A percentile compares a stretch with the other conserved stretches of the same genome.
These are phyloP conservation scores for Sebastes nivosus DNA, from an alignment of 2,797 vertebrate species.

Conservation along the genomic window DNA sequence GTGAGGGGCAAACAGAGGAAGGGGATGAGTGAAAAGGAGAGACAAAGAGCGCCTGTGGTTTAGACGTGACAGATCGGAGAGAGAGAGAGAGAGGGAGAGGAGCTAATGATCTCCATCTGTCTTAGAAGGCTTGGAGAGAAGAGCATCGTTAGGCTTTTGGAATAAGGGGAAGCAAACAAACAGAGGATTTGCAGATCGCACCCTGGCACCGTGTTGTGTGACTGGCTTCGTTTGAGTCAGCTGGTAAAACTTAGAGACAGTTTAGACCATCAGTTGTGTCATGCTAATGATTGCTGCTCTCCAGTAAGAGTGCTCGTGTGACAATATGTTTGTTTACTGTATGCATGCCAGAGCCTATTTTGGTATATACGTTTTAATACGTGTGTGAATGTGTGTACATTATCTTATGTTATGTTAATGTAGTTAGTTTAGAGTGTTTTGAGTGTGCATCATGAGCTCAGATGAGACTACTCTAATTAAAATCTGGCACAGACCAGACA, in stretches of 20 bases:
- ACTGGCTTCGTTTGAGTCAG: conserved; percentile 60
- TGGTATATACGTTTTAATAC: background rate
- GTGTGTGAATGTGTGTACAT: background rate
- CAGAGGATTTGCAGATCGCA: conserved; percentile 62
- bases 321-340: conserved; percentile 35
- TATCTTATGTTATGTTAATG: background rate
- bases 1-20: conserved; percentile 35
- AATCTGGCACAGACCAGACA: conserved; percentile 35
- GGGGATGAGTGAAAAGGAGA: conserved; percentile 40
- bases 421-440: background rate
- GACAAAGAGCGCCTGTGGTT: conserved; percentile 53
- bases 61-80: conserved; percentile 55
- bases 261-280: conserved; percentile 42
- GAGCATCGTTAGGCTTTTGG: conserved; percentile 67
- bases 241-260: conserved; percentile 48
- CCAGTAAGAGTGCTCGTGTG: conserved; percentile 27
- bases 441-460: conserved; percentile 22
- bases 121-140: conserved; percentile 62
- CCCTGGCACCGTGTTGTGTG: conserved; percentile 50
- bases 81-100: conserved; percentile 11
- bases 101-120: conserved; percentile 79
- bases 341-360: conserved; percentile 37
- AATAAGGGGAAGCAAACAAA: conserved; percentile 68
- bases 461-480: conserved; percentile 46
- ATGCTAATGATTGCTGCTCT: conserved; percentile 49